Evolutionary conservation across 1,140 invertebrate genomes (phyloP), one percentile per base, ranked within the genome.

Genomic region (Solen grandis): DNA sequence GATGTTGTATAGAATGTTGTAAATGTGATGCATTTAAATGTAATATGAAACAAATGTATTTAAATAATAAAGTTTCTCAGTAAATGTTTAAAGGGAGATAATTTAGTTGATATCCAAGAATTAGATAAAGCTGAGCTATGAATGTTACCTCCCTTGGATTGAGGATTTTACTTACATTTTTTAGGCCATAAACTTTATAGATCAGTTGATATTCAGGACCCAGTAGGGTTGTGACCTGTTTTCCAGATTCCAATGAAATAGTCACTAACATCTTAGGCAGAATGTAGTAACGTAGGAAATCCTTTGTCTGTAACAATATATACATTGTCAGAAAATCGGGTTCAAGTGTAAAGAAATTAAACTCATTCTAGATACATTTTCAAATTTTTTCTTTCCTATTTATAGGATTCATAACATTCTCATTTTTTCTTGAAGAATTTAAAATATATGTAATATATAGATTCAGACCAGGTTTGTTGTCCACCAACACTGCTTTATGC

Each of bases 211-310:
- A 62, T 41, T 74, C 25, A 5, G 10, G 25, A 1, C 79, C 79
- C 31, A 81, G 79, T 10, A 52, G 25, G 16, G 79, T 81, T 27
- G 55, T 33, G 8, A 54, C 13, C 0, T 13, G 31, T 27, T 65
- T 5, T 22, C 54, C 62, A 60, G 59, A n/a, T 14, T 29, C 38
- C 4, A 41, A 0, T 22, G 52, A 57, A 10, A 36, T 62, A 22
- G 63, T 74, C 70, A 74, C 55, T 0, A 19, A 5, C 13, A 54
- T 46, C 0, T 31, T 35, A 4, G 70, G 70, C 25, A 75, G 3
- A 0, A 74, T 62, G 36, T 81, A 75, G 50, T 59, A 81, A 25
- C 52, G 35, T 5, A 81, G 70, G 27, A 66, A 74, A 36, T 73
- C 52, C 35, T n/a, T 46, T 27, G 69, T 74, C 79, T 81, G 33